Evolutionary conservation across 2,797 vertebrate genomes (phyloP).

Genomic region (Alcedo atthis): DNA sequence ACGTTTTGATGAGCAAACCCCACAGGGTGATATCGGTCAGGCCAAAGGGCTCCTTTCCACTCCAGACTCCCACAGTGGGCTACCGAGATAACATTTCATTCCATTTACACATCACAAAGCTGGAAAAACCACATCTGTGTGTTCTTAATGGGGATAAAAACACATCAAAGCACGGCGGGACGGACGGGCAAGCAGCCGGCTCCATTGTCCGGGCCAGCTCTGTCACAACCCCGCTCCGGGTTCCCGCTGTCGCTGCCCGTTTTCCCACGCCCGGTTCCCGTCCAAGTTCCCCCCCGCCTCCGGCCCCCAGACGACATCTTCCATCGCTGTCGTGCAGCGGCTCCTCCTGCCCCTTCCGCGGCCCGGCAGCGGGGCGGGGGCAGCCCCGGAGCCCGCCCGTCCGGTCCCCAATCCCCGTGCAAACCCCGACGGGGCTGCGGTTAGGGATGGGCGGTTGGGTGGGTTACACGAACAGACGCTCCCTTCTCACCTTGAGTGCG

Average conservation of each 20-base stretch:
- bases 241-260: neutral
- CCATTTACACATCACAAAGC: neutral
- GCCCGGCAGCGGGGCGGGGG: neutral
- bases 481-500: conserved; percentile 87
- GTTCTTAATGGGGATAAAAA: neutral
- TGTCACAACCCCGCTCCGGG: neutral
- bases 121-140: neutral
- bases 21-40: neutral
- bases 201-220: conserved; percentile 22
- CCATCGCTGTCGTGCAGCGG: neutral
- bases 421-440: no score
- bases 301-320: neutral
- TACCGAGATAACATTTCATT: neutral
- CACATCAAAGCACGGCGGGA: neutral
- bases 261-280: neutral
- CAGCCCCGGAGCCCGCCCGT: neutral
- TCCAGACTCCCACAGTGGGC: neutral
- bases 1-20: accelerated
- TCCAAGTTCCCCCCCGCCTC: neutral
- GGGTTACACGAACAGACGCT: no score
- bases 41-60: neutral
- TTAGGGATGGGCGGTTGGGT: no score
- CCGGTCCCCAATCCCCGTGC: neutral
- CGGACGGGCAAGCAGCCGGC: neutral
- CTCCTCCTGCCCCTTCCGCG: neutral